Percentiles rank a stretch among this genome's conserved stretches.
These are phyloP conservation scores for Ptychadena robeensis DNA, from an alignment of 2,797 vertebrate species.

Conservation along the genomic window DNA sequence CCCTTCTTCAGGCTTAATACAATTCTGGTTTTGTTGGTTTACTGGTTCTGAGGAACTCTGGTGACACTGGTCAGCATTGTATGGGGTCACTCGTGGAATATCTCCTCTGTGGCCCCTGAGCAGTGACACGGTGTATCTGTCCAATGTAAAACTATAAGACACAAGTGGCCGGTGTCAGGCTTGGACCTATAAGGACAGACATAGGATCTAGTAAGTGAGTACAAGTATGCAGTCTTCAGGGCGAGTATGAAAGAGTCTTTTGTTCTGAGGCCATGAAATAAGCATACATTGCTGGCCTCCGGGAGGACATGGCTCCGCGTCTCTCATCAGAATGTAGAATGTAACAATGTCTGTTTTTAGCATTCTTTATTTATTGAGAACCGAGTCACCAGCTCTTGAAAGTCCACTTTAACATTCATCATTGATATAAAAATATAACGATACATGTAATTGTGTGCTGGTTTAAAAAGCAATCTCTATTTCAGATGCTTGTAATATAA, in stretches of 20 bases:
- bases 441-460: too few species aligned
- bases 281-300: background rate
- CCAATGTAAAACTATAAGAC: background rate
- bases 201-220: background rate
- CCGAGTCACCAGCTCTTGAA: background rate
- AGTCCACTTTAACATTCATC: background rate
- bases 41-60: background rate
- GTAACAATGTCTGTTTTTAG: background rate
- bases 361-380: background rate
- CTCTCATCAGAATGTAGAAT: constrained; percentile 11
- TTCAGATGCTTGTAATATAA: too few species aligned
- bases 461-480: too few species aligned
- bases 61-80: background rate
- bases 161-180: background rate
- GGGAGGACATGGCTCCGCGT: background rate
- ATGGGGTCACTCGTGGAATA: background rate
- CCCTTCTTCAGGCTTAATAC: too few species aligned
- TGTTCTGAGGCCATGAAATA: background rate
- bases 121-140: background rate
- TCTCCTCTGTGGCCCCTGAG: background rate
- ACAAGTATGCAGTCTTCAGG: background rate
- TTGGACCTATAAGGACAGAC: background rate
- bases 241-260: constrained; percentile 1
- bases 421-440: too few species aligned
- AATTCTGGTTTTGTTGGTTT: background rate